Conservation (phyloP, 2,888 invertebrate species). For the Diadegma fenestrale region DNA sequence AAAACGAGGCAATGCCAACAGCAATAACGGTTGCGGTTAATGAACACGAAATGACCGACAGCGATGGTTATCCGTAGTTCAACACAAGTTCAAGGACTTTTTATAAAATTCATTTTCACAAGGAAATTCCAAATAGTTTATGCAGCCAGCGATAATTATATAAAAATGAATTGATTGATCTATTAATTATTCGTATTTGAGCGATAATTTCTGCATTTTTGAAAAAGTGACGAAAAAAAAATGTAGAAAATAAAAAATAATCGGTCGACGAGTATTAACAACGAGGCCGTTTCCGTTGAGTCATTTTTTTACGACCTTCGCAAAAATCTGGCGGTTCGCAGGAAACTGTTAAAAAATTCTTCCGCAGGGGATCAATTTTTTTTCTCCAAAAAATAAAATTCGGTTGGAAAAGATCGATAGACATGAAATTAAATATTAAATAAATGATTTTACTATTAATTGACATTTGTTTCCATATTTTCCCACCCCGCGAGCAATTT, state of each 20-base stretch:
- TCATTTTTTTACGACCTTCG: background rate
- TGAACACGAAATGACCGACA: slow-evolving; percentile 25
- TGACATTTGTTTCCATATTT: background rate
- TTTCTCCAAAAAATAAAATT: background rate
- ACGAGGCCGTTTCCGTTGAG: background rate
- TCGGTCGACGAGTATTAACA: background rate
- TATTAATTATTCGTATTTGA: background rate
- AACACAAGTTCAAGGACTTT: slow-evolving; percentile 28
- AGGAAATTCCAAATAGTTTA: background rate
- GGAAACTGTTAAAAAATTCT: background rate
- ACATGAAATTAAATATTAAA: no score
- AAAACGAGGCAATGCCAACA: background rate
- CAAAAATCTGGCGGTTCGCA: background rate
- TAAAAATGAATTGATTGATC: background rate
- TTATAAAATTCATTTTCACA: background rate
- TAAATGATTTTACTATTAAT: no score
- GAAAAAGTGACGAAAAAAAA: background rate
- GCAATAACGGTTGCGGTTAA: slow-evolving; percentile 17
- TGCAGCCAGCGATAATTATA: background rate
- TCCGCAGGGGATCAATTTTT: background rate
- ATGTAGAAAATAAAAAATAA: background rate
- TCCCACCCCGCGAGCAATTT: background rate
- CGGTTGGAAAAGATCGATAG: no score
- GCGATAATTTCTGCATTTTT: background rate
- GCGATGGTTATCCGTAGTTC: slow-evolving; percentile 2